Base-by-base conservation (phyloP, 2,888 invertebrate genomes). In the Drepana falcataria region DNA sequence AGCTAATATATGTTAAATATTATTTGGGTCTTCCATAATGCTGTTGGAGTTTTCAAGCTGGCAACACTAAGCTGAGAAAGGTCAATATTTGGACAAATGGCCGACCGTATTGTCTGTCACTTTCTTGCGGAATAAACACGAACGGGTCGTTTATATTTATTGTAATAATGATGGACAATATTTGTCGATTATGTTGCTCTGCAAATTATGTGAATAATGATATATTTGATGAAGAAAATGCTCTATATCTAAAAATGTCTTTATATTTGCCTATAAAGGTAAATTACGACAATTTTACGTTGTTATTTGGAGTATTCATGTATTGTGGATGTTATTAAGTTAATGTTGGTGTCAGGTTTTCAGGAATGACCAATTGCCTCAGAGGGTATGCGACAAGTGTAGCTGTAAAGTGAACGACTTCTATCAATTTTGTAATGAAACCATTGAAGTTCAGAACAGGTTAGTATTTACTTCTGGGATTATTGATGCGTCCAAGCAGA, bases 221-320 rank as follows among this genome's bases (percentile, higher is more conserved):
- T 70, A 94, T 95, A 80, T 95, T 95, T 76, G 94, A 93, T 66
- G 94, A 93, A 66, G 93, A 93, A 72, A 94, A 93, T 72, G 94
- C 94, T 63, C 91, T 94, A 68, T 94, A 93, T 75, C 80, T 93
- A 64, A 95, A 95, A 91, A 94, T 95, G 86, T 92, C 93, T 59
- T 88, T 94, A 66, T 95, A 94, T 81, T 92, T 95, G 79, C 95
- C 95, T 80, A 93, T 95, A 78, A 94, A 94, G 94, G 95, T 95
- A 93, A 58, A 49, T n/a, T 56, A 48, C 40, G 49, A 34, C 48
- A 48, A 49, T 54, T 58, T 48, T 47, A 54, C 63, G 44, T 47
- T 37, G 37, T 54, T 47, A 53, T 56, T 59, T 52, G 49, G 52
- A 58, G 60, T 66, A 57, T 47, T 56, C 59, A 59, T 61, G 61